Conservation (phyloP, 2,797 vertebrate species). For the Sebastes taczanowskii region DNA sequence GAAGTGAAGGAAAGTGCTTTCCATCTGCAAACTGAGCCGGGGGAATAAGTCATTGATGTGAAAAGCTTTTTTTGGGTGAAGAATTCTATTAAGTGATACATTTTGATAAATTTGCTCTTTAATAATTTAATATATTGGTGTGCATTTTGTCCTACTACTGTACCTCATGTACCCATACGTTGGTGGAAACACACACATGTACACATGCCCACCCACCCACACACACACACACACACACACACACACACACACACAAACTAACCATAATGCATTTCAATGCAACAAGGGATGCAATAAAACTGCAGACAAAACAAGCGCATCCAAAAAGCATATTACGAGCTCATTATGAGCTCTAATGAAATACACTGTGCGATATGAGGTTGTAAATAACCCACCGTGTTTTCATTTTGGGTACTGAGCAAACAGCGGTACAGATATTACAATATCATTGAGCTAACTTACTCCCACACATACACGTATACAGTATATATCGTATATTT, state of each 20-base stretch:
- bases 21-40: not conserved
- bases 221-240: too few relatives aligned
- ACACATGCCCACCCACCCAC: not conserved
- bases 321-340: slow-evolving; percentile 66
- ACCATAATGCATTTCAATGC: slow-evolving; percentile 23
- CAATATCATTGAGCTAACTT: slow-evolving; percentile 16
- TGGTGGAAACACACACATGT: not conserved
- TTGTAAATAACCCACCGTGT: slow-evolving; percentile 64
- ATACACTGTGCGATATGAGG: slow-evolving; percentile 60
- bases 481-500: not conserved
- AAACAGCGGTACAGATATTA: slow-evolving; percentile 51
- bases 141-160: not conserved
- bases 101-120: slow-evolving; percentile 3
- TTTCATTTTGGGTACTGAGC: slow-evolving; percentile 56
- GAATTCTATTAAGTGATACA: slow-evolving; percentile 1
- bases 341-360: slow-evolving; percentile 76
- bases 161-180: not conserved
- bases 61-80: not conserved
- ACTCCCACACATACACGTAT: not conserved
- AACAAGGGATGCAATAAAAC: slow-evolving; percentile 58
- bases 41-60: not conserved
- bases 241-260: not conserved
- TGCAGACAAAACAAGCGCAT: slow-evolving; percentile 60
- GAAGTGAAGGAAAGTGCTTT: not conserved
- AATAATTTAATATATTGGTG: slow-evolving; percentile 8